Base-by-base conservation (phyloP, 2,888 invertebrate genomes). In the Marasmarcha lunaedactyla region DNA sequence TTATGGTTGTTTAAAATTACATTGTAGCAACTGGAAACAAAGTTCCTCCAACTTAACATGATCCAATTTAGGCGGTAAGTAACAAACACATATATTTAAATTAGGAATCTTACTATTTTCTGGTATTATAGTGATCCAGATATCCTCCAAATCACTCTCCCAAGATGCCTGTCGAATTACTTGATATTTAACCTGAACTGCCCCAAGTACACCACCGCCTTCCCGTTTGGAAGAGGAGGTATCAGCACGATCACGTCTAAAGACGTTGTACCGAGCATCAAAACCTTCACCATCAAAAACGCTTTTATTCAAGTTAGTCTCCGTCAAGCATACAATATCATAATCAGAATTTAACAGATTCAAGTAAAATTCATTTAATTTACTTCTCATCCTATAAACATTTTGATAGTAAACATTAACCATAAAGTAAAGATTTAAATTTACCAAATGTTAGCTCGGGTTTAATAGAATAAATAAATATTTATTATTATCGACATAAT, bases 101-200 rank as follows among this genome's bases (percentile, higher is more conserved):
- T n/a, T n/a, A n/a, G n/a, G n/a, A n/a, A n/a, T n/a, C n/a, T n/a
- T n/a, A n/a, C n/a, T n/a, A n/a, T n/a, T n/a, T n/a, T n/a, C n/a
- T n/a, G n/a, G n/a, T n/a, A n/a, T n/a, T n/a, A 49, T 20, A 33
- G 35, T 46, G 1, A 46, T n/a, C 47, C 50, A 50, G 1, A 48
- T 11, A 35, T 50, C 48, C 35, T 50, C 48, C 10, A 42, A 35
- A 0, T 20, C n/a, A 30, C 42, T 42, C 10, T 48, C 46, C n/a
- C n/a, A n/a, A n/a, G n/a, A n/a, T n/a, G n/a, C n/a, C n/a, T n/a
- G n/a, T n/a, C n/a, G n/a, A n/a, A n/a, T n/a, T n/a, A n/a, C n/a
- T n/a, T n/a, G n/a, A n/a, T n/a, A n/a, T n/a, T n/a, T n/a, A n/a
- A n/a, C 46, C 35, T 46, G 46, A 1, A 45, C 9, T 12, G 48